Percentiles rank a stretch among this genome's conserved stretches.
These are phyloP conservation scores for Asobara japonica DNA, from an alignment of 1,140 invertebrate genomes.

Conservation along the genomic window DNA sequence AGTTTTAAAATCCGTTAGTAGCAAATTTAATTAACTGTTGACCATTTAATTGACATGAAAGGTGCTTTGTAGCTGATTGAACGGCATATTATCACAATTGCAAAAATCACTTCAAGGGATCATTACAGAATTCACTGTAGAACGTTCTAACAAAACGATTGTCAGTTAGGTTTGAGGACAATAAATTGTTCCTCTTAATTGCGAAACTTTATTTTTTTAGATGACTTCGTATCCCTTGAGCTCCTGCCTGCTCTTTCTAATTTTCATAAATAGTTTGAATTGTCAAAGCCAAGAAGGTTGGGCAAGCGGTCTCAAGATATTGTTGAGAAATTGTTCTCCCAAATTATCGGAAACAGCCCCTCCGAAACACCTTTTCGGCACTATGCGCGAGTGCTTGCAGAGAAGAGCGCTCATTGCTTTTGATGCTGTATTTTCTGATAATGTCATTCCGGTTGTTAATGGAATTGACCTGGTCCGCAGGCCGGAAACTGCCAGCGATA, in stretches of 20 bases:
- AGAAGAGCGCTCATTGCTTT: slow-evolving; percentile 45
- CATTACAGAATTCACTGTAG: too few species aligned
- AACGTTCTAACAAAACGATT: too few species aligned
- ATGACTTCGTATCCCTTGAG: slow-evolving; percentile 42
- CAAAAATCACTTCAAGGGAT: too few species aligned
- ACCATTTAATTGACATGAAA: too few species aligned
- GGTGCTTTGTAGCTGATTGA: too few species aligned
- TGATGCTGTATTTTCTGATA: slow-evolving; percentile 47
- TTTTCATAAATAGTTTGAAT: background rate
- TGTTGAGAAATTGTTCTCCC: slow-evolving; percentile 50
- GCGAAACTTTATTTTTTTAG: slow-evolving; percentile 26
- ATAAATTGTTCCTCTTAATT: slow-evolving; percentile 38
- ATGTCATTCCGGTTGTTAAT: slow-evolving; percentile 54
- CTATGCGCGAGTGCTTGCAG: slow-evolving; percentile 50
- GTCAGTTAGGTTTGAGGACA: slow-evolving; percentile 54
- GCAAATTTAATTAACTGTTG: too few species aligned
- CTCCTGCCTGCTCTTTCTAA: slow-evolving; percentile 34
- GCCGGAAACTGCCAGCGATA: background rate
- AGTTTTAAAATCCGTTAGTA: too few species aligned
- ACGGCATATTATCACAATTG: too few species aligned
- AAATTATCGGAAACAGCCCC: slow-evolving; percentile 30
- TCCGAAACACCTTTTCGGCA: slow-evolving; percentile 46
- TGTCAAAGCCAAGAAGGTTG: slow-evolving; percentile 45
- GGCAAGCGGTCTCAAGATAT: slow-evolving; percentile 38
- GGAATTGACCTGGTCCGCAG: slow-evolving; percentile 52